Base-by-base conservation (phyloP, 1,140 invertebrate species). In the Melitaea cinxia region DNA sequence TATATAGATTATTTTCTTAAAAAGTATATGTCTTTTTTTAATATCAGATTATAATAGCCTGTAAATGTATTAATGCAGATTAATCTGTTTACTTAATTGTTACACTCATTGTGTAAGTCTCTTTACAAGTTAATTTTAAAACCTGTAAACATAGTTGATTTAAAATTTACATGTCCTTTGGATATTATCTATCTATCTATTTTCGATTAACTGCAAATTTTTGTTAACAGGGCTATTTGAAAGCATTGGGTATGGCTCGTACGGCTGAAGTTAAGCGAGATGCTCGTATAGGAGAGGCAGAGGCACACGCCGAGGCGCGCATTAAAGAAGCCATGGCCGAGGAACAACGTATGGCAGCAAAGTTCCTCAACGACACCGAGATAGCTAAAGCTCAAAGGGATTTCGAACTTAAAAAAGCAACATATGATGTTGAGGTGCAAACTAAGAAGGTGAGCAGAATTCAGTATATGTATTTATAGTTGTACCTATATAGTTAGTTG, bases 201-300 rank as follows among this genome's bases (percentile, higher is more conserved):
- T n/a, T n/a, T n/a, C n/a, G n/a, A n/a, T n/a, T 1, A 17, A 42
- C 9, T 19, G 9, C 37, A 4, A 0, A 19, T 60, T 35, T 1
- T 53, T 55, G 60, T 59, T 39, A 33, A 37, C 61, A 98, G 97
- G 98, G 98, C 9, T 99, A 99, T 83, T 87, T 99, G 39, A 97
- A 96, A 94, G 97, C 97, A 55, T 92, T 99, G 61, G 98, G 98
- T 70, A 97, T 98, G 96, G 97, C 97, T 4, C 93, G 98, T 75
- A 99, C 98, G 0, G 98, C 98, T 1, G 97, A 99, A 91, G 98
- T 99, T 0, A 99, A 99, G 87, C 92, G 98, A 60, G 98, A 99
- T 89, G 98, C 98, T 4, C 93, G 97, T 54, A 99, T 99, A 71
- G 98, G 98, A 21, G 98, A 99, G 88, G 98, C 98, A 0, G 97